Base-by-base conservation (phyloP, 1,140 invertebrate genomes). In the Trissolcus basalis region DNA sequence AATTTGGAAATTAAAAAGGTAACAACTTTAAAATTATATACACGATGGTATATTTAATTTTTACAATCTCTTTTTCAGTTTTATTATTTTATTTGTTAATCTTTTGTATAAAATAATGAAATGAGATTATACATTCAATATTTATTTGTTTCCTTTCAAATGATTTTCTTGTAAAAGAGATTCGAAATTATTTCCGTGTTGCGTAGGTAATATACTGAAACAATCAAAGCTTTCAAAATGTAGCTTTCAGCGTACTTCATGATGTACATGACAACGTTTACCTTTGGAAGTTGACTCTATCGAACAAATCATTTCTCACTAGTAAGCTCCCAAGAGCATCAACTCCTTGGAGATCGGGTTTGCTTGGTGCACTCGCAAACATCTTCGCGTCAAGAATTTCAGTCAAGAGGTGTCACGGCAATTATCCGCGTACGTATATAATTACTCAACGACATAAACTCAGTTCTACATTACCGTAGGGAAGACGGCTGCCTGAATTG, bases 401-500 rank as follows among this genome's bases (percentile, higher is more conserved):
- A 55, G 19, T 58, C 41, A 44, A 19, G 55, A 27, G 44, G 59
- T 67, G 80, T 79, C 78, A 60, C 58, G 60, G 65, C 75, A 83
- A 83, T 84, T 83, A 83, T 80, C 70, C 59, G 58, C 63, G 56
- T 75, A 77, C 70, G 81, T 76, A 78, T 81, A 76, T 78, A 80
- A 84, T 82, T 83, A 83, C 77, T 82, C 69, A 64, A 64, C 71
- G 48, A 53, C 64, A 65, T 56, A 80, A 79, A 77, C 73, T 77
- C 59, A 58, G 68, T 78, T 72, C 71, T 67, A 65, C 74, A 76
- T 79, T 72, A 70, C 77, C 68, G 49, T 70, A 27, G 64, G 67
- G 71, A 74, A 73, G 70, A 63, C 53, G 73, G 67, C 50, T 63
- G 49, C 32, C 69, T 54, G 59, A 80, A 78, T 67, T 55, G 61